These are phyloP conservation scores for Phaethornis superciliosus DNA, from an alignment of 2,113 vertebrate species.

Conservation along the genomic window DNA sequence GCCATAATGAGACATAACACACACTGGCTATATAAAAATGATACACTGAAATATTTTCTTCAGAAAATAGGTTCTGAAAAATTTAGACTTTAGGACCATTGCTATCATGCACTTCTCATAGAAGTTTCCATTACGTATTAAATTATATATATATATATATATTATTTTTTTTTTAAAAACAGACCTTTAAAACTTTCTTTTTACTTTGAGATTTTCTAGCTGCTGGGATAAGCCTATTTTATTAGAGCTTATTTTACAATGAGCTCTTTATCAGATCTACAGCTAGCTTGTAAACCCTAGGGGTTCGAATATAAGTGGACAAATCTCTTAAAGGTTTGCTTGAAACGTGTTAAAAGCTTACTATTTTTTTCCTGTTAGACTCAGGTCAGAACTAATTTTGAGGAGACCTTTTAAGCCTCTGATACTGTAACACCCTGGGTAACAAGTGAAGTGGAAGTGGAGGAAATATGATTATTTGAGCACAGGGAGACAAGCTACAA, in stretches of 20 bases:
- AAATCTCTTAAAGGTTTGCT: slow-evolving; percentile 5
- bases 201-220: slow-evolving; percentile 37
- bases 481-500: not conserved
- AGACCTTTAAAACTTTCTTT: slow-evolving; percentile 35
- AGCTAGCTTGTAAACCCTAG: not conserved
- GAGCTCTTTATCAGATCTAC: slow-evolving; percentile 42
- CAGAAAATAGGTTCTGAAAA: slow-evolving; percentile 43
- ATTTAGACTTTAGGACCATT: not conserved
- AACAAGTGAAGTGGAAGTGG: not conserved
- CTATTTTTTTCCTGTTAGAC: not conserved
- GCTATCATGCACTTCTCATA: not conserved
- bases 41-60: slow-evolving; percentile 38
- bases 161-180: not conserved
- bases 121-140: slow-evolving; percentile 51
- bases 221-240: not conserved
- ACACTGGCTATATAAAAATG: slow-evolving; percentile 51
- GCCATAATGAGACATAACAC: not conserved
- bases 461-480: not conserved
- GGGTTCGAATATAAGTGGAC: not conserved
- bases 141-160: not conserved
- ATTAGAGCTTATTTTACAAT: slow-evolving; percentile 57
- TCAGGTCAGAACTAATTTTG: not conserved
- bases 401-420: not conserved
- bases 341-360: not conserved
- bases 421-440: not conserved